Percentiles rank a stretch among this genome's conserved stretches.
phyloP scores from a whole-genome alignment of 2,113 vertebrate species.

The Phrynosoma blainvillii region DNA sequence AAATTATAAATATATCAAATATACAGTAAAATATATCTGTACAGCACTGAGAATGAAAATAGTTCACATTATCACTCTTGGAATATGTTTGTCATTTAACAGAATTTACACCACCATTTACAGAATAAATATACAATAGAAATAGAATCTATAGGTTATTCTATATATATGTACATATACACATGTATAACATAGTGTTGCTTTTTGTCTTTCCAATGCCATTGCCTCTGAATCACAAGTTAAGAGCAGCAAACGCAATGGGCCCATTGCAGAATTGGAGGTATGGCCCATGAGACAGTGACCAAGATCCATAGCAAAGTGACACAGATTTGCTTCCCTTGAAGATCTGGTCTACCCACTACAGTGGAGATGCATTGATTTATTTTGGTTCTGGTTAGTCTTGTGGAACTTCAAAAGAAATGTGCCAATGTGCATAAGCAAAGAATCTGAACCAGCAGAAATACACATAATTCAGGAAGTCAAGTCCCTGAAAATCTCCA shows the following conservation, averaged over 20 bases:
- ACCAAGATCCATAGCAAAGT: neutral
- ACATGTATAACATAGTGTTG: constrained; percentile 46
- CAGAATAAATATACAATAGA: constrained; percentile 90
- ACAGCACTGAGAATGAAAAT: constrained; percentile 85
- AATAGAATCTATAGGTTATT: constrained; percentile 78
- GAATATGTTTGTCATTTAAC: constrained; percentile 83
- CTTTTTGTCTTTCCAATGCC: constrained; percentile 9
- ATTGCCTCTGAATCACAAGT: constrained; percentile 21
- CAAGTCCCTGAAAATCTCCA: neutral
- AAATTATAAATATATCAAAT: constrained; percentile 86
- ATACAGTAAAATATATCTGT: constrained; percentile 84
- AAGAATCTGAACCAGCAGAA: neutral
- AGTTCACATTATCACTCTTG: constrained; percentile 81
- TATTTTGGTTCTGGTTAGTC: neutral
- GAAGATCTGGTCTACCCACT: constrained; percentile 6
- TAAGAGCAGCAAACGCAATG: neutral
- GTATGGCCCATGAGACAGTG: neutral
- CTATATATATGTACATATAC: constrained; percentile 50
- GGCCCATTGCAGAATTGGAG: constrained; percentile 35
- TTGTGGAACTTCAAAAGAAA: neutral
- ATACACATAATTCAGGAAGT: neutral
- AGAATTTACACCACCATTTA: constrained; percentile 94
- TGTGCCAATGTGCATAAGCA: neutral
- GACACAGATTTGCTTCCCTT: neutral
- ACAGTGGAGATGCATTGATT: constrained; percentile 46